Conservation (phyloP, 2,888 invertebrate genomes). For the Tenthredo livida region DNA sequence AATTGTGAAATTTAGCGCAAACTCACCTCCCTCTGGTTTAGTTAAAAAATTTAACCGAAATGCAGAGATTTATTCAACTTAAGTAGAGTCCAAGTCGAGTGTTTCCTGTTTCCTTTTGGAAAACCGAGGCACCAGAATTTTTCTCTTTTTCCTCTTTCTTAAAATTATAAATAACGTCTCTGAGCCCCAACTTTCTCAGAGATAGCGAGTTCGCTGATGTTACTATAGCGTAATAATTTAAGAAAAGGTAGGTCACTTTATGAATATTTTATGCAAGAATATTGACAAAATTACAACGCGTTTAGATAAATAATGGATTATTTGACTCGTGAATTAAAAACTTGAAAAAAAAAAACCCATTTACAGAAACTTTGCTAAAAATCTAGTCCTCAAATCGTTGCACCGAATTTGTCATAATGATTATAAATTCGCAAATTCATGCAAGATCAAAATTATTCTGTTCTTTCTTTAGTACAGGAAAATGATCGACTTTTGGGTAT, state of each 20-base stretch:
- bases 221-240: slow-evolving; percentile 28
- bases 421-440: neutral
- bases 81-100: neutral
- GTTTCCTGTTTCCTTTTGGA: slow-evolving; percentile 7
- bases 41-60: neutral
- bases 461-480: neutral
- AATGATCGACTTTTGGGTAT: neutral
- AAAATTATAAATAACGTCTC: slow-evolving; percentile 34
- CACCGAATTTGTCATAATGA: no score
- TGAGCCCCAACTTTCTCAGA: slow-evolving; percentile 4
- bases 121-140: neutral
- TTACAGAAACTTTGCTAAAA: no score
- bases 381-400: no score
- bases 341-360: neutral
- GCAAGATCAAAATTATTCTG: neutral
- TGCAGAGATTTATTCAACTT: slow-evolving; percentile 9
- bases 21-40: neutral
- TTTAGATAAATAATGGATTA: no score
- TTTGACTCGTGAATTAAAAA: neutral
- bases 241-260: neutral
- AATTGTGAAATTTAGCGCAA: neutral
- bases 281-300: no score
- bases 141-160: slow-evolving; percentile 27
- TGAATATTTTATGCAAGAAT: neutral
- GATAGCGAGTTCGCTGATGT: slow-evolving; percentile 1